Evolutionary conservation across 2,113 vertebrate species (phyloP).

Genomic region (Phrynosoma blainvillii): DNA sequence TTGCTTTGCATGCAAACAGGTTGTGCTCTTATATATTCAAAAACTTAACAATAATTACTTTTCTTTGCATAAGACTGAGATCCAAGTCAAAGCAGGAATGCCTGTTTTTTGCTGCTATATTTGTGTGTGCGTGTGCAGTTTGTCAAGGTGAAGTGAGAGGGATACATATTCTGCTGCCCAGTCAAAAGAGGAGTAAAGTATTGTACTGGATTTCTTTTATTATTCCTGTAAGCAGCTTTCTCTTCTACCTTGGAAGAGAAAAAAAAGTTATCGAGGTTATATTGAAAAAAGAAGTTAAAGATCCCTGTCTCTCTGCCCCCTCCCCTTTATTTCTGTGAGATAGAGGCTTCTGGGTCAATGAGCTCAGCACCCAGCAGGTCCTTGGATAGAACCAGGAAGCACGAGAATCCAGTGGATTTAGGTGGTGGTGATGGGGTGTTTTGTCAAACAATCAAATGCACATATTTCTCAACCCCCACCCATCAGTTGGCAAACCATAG

Average conservation of each 20-base stretch:
- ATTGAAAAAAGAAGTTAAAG: background rate
- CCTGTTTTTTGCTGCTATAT: too few species aligned
- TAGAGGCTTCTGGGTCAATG: background rate
- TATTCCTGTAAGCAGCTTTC: background rate
- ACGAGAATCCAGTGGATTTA: too few species aligned
- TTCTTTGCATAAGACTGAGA: background rate
- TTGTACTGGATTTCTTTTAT: background rate
- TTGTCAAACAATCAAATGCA: too few species aligned
- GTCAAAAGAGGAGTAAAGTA: background rate
- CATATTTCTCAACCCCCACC: too few species aligned
- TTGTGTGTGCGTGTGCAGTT: too few species aligned
- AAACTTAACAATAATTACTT: background rate
- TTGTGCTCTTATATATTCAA: background rate
- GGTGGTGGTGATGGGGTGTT: too few species aligned
- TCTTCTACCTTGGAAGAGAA: background rate
- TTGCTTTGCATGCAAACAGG: background rate
- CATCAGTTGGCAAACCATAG: too few species aligned
- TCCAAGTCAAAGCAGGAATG: too few species aligned
- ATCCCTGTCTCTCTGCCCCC: background rate
- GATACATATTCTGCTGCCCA: background rate
- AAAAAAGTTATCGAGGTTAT: background rate
- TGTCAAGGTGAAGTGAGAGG: background rate
- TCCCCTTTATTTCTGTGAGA: background rate
- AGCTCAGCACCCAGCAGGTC: background rate
- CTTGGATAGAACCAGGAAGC: background rate